Percentiles rank a stretch among this genome's conserved stretches.
These are phyloP conservation scores for Metopia argyrocephala DNA, from an alignment of 2,888 invertebrate genomes.

Conservation along the genomic window DNA sequence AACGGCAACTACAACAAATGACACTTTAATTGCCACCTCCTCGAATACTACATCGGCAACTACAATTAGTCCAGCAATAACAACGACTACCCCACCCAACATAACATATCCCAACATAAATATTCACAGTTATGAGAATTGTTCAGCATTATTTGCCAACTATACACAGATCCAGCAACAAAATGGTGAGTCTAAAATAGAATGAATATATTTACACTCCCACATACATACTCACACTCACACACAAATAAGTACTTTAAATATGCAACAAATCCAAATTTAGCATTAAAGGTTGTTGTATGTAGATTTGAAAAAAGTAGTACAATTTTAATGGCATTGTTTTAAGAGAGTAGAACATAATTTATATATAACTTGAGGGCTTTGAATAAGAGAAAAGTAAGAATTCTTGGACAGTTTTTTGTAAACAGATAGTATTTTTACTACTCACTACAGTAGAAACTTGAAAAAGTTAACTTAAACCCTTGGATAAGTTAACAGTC, in stretches of 20 bases:
- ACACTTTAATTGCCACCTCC: conserved; percentile 3
- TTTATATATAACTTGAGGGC: too few relatives aligned
- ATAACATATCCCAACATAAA: conserved; percentile 68
- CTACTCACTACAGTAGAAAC: too few relatives aligned
- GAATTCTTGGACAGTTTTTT: too few relatives aligned
- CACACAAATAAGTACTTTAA: neutral
- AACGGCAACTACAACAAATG: conserved; percentile 34
- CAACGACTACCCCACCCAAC: conserved; percentile 55
- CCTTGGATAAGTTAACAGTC: too few relatives aligned
- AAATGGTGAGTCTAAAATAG: conserved; percentile 67
- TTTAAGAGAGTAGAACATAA: too few relatives aligned
- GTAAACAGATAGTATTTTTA: too few relatives aligned
- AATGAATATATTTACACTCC: neutral
- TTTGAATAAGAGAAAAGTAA: too few relatives aligned
- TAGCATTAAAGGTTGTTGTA: neutral
- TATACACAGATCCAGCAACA: conserved; percentile 70
- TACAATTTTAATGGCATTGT: too few relatives aligned
- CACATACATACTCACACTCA: neutral
- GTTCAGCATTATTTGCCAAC: conserved; percentile 74
- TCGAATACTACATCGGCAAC: conserved; percentile 20
- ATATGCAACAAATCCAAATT: neutral
- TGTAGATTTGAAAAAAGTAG: too few relatives aligned
- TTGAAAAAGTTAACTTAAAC: too few relatives aligned
- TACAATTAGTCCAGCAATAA: conserved; percentile 32
- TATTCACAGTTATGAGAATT: conserved; percentile 71